phyloP scores from a whole-genome alignment of 2,888 invertebrate species.

The Asteroscopus sphinx region DNA sequence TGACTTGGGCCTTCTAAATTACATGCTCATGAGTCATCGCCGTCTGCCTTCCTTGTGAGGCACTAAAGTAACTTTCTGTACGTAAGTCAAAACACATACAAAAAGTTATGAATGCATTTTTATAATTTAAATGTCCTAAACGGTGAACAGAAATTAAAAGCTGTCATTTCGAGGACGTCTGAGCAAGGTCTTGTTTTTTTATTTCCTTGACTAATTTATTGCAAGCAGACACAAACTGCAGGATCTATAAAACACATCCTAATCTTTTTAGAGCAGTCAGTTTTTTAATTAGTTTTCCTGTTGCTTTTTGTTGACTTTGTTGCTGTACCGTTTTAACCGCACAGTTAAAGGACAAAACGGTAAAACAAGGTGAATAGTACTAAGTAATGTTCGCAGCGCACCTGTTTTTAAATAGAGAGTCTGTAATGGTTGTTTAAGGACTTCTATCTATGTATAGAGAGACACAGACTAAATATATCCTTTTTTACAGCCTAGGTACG shows the following conservation, averaged over 20 bases:
- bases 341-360: constrained; percentile 23
- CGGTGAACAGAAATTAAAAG: constrained; percentile 26
- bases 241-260: constrained; percentile 16
- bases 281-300: constrained; percentile 39
- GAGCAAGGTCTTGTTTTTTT: constrained; percentile 9
- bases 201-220: constrained; percentile 27
- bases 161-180: constrained; percentile 22
- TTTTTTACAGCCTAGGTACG: no score
- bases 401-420: not conserved
- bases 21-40: constrained; percentile 51
- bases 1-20: constrained; percentile 50
- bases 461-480: no score
- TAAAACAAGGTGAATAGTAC: constrained; percentile 29
- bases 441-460: no score
- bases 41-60: constrained; percentile 50
- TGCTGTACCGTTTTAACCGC: constrained; percentile 25
- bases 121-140: constrained; percentile 18
- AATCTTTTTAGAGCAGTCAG: constrained; percentile 15
- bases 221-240: constrained; percentile 6
- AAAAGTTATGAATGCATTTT: constrained; percentile 9
- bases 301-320: constrained; percentile 39
- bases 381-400: constrained; percentile 11
- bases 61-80: constrained; percentile 51
- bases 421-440: no score
- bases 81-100: constrained; percentile 39